phyloP scores from a whole-genome alignment of 2,797 vertebrate genomes.

The Ptychadena robeensis region DNA sequence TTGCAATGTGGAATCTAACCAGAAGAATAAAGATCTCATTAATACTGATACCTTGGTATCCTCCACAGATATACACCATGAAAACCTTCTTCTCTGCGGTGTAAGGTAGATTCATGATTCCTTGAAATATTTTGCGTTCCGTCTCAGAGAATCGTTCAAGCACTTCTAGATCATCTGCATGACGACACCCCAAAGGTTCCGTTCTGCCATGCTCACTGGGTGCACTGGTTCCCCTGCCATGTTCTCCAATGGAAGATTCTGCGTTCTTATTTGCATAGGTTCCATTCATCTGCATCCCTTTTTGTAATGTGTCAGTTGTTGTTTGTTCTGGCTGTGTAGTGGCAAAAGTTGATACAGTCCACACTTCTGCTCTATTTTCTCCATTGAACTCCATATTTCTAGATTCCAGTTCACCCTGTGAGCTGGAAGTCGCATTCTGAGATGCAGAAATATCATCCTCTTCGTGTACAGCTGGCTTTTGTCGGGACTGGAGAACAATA shows the following conservation, averaged over 20 bases:
- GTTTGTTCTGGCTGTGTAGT: slow-evolving; percentile 8
- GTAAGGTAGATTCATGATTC: slow-evolving; percentile 42
- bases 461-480: slow-evolving; percentile 24
- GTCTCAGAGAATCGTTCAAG: not conserved
- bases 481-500: slow-evolving; percentile 45
- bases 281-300: slow-evolving; percentile 5
- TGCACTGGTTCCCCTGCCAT: not conserved
- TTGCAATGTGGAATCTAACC: not conserved
- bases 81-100: slow-evolving; percentile 68
- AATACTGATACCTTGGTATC: slow-evolving; percentile 71
- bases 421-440: slow-evolving; percentile 6
- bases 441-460: not conserved
- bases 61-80: slow-evolving; percentile 74
- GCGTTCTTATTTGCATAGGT: not conserved
- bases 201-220: not conserved
- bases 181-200: not conserved
- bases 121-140: slow-evolving; percentile 46
- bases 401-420: slow-evolving; percentile 21
- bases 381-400: slow-evolving; percentile 4
- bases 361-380: not conserved
- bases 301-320: not conserved
- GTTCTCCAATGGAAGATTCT: not conserved
- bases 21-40: not conserved
- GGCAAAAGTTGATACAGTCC: slow-evolving; percentile 23
- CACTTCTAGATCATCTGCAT: not conserved